These are phyloP conservation scores for Petrolisthes cinctipes DNA, from an alignment of 2,888 invertebrate genomes.

Conservation along the genomic window DNA sequence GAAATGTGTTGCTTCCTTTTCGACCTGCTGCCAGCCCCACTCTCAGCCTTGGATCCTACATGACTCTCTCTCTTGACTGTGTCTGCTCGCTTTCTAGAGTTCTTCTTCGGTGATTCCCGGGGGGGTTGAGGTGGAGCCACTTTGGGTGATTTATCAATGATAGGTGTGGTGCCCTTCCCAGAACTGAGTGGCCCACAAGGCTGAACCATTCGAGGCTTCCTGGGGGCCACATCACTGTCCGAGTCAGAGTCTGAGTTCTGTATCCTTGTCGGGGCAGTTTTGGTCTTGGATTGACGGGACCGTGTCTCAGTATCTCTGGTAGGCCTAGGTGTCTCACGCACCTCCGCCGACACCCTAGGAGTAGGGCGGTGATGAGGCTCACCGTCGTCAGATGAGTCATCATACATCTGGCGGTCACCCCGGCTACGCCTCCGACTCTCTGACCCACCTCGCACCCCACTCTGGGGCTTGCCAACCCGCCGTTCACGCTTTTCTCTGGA, in stretches of 20 bases:
- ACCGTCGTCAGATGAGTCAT: conserved; percentile 43
- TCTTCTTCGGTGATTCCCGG: conserved; percentile 34
- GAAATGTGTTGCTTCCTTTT: conserved; percentile 22
- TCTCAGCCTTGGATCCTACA: conserved; percentile 47
- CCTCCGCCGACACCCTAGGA: conserved; percentile 19
- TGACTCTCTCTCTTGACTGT: conserved; percentile 28
- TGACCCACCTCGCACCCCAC: conserved; percentile 1
- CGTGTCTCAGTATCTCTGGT: conserved; percentile 13
- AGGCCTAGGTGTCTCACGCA: conserved; percentile 34
- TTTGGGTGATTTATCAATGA: conserved; percentile 37
- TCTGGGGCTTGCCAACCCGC: conserved; percentile 30
- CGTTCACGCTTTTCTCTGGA: conserved; percentile 24
- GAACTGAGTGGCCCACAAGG: conserved; percentile 10
- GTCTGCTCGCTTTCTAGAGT: conserved; percentile 35
- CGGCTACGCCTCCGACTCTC: conserved; percentile 22
- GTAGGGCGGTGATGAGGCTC: conserved; percentile 36
- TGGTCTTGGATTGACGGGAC: conserved; percentile 11
- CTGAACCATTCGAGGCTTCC: conserved; percentile 17
- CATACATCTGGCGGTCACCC: conserved; percentile 17
- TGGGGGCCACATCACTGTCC: conserved; percentile 22
- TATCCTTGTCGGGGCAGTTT: not conserved
- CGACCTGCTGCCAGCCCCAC: not conserved
- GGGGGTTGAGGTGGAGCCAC: not conserved
- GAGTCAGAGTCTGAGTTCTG: conserved; percentile 35
- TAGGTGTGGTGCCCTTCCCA: conserved; percentile 25